Evolutionary conservation across 2,888 invertebrate species (phyloP).

Genomic region (Rotaria magnacalcarata): DNA sequence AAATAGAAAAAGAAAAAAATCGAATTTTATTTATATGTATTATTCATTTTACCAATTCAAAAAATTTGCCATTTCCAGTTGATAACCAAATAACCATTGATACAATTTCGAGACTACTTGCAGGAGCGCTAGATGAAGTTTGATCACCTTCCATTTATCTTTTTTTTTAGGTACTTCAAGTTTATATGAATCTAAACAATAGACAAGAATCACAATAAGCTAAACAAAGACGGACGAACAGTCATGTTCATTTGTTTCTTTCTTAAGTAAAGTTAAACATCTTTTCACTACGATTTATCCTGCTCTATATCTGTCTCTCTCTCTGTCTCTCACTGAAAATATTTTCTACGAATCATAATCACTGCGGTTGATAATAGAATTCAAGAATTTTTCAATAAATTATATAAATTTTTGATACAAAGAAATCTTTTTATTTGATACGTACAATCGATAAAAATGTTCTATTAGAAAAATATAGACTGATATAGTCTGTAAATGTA

Average conservation of each 20-base stretch:
- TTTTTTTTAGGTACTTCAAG: not conserved
- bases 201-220: not conserved
- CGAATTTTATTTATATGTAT: not conserved
- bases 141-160: not conserved
- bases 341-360: not conserved
- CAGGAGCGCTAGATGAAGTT: not conserved
- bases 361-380: not conserved
- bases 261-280: not conserved
- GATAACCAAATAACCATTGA: conserved; percentile 33
- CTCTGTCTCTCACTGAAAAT: not conserved
- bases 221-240: not conserved
- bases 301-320: not conserved
- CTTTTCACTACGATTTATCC: not conserved
- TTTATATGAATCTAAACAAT: not conserved
- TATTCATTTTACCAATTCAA: not conserved
- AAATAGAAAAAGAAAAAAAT: not conserved
- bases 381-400: not conserved
- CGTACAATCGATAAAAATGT: not conserved
- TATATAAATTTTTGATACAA: not conserved
- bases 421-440: not conserved
- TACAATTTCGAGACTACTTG: not conserved
- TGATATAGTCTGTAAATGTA: not conserved
- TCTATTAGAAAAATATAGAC: not conserved
- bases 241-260: not conserved
- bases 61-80: conserved; percentile 35